Evolutionary conservation across 1,140 invertebrate genomes (phyloP), one percentile per base, ranked within the genome.

Genomic region (Doryteuthis pealeii): DNA sequence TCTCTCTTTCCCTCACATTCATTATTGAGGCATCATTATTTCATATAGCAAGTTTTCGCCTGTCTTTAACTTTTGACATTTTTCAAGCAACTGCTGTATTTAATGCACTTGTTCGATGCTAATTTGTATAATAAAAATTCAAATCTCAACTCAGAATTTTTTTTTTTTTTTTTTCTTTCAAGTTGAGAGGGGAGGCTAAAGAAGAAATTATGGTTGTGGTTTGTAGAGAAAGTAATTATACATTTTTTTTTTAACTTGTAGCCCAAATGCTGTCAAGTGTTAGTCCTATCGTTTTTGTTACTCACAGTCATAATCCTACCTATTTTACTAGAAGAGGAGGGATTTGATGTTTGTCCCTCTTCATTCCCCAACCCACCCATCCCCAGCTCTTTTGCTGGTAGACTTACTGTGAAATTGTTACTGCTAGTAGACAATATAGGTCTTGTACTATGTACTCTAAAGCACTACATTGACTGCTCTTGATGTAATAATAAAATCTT

Each of bases 401-500:
- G 54, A 40, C 35, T 15, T 62, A 15, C 18, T 62, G 18, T 62
- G 26, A 62, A 62, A 49, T 22, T 49, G 45, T 49, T 49, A 49
- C 45, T 49, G 45, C 26, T 62, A 62, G 54, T 62, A 62, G 54
- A 22, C 54, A 62, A 28, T 28, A n/a, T 62, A n/a, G 22, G 26
- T 62, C 18, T 28, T n/a, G 22, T 6, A 62, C 54, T n/a, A 49
- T 49, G 45, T 49, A 49, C 45, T 49, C 45, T n/a, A 22, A 22
- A 49, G 12, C 45, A 49, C 45, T 49, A 49, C 54, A 62, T 62
- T 62, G 26, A 62, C 54, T 62, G 54, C 54, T 62, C 54, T 28
- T 62, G 22, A n/a, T 62, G 22, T n/a, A n/a, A 28, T 22, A 22
- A 62, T 62, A 62, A 62, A 62, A 62, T 15, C 3, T 62, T n/a